phyloP scores from a whole-genome alignment of 2,888 invertebrate genomes.

The Philonicus albiceps region DNA sequence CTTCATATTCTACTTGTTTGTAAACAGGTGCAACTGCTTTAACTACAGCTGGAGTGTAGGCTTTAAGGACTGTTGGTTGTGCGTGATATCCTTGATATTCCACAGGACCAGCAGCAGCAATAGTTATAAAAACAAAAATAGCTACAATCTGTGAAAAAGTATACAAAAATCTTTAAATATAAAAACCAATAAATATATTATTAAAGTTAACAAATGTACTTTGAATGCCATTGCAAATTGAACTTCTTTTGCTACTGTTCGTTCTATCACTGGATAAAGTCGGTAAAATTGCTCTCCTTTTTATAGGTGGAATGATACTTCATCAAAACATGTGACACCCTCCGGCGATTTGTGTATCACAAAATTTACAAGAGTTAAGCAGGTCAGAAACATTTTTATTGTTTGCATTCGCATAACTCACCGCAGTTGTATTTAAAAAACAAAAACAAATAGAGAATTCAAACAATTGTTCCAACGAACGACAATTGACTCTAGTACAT shows the following conservation, averaged over 20 bases:
- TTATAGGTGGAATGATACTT: not conserved
- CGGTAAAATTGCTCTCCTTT: not conserved
- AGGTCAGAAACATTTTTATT: not conserved
- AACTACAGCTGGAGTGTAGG: not conserved
- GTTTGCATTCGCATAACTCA: not conserved
- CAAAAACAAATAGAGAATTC: not conserved
- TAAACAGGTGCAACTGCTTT: not conserved
- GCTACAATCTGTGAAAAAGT: not conserved
- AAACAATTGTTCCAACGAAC: not conserved
- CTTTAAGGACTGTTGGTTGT: not conserved
- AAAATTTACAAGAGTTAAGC: not conserved
- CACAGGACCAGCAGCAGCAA: not conserved
- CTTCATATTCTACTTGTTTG: constrained; percentile 42
- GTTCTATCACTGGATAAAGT: not conserved
- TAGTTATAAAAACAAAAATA: not conserved
- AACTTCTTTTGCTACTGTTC: not conserved
- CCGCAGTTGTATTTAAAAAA: not conserved
- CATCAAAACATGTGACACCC: not conserved
- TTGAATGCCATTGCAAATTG: not conserved
- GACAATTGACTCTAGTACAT: not conserved
- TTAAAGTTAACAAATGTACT: not conserved
- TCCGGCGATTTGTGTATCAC: not conserved
- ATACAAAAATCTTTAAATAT: not conserved
- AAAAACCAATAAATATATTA: not conserved
- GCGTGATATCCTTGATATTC: not conserved